phyloP scores from a whole-genome alignment of 2,113 vertebrate genomes.

The Chamaetylas fuelleborni region DNA sequence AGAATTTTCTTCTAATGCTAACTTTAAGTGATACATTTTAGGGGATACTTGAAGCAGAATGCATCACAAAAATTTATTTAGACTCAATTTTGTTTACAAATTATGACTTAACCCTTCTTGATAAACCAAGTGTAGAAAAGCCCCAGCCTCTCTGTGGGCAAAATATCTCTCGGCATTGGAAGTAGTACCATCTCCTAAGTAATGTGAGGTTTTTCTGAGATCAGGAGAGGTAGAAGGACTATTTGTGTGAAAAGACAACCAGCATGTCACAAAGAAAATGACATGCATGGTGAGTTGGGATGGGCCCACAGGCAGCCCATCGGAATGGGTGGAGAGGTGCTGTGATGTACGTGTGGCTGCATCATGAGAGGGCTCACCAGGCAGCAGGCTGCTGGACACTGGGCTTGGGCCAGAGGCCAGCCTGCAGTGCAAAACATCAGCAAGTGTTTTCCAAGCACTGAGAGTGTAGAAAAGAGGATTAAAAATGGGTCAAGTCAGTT shows the following conservation, averaged over 20 bases:
- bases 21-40: conserved; percentile 73
- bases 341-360: rapidly evolving
- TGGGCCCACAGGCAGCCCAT: not conserved
- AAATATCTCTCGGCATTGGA: not conserved
- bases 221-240: not conserved
- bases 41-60: conserved; percentile 64
- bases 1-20: conserved; percentile 75
- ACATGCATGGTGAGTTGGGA: not conserved
- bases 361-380: not conserved
- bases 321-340: not conserved
- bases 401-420: not conserved
- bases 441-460: not conserved
- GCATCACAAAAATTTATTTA: conserved; percentile 72
- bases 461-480: not conserved
- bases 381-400: not conserved
- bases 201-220: not conserved
- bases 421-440: not conserved
- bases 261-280: not conserved
- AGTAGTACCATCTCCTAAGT: not conserved
- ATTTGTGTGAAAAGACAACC: not conserved
- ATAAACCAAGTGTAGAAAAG: conserved; percentile 60
- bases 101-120: conserved; percentile 64
- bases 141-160: not conserved
- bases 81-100: conserved; percentile 77
- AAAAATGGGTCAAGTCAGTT: not conserved